phyloP scores from a whole-genome alignment of 2,113 vertebrate species.

The Elephantulus edwardii region DNA sequence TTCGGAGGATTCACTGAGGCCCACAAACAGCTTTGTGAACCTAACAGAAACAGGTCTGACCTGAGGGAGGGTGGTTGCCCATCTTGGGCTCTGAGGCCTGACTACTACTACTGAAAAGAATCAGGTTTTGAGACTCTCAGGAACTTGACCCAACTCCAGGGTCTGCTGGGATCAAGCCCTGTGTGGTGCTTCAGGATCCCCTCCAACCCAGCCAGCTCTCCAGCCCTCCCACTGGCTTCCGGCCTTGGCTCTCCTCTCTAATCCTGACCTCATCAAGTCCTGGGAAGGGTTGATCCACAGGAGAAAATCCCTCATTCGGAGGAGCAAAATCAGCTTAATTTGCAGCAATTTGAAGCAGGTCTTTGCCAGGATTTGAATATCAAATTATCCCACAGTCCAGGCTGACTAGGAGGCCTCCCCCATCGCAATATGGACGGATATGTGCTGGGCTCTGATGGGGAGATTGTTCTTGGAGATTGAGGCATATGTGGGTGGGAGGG shows the following conservation, averaged over 20 bases:
- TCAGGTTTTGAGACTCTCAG: neutral
- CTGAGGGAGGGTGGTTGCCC: neutral
- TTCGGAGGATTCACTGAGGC: neutral
- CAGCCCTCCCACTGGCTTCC: neutral
- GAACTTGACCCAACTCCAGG: neutral
- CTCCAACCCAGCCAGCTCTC: no score
- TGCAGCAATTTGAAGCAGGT: slow-evolving; percentile 88
- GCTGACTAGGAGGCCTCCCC: slow-evolving; percentile 74
- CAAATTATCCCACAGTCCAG: slow-evolving; percentile 85
- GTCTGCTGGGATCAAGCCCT: neutral
- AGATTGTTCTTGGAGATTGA: slow-evolving; percentile 78
- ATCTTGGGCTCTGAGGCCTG: neutral
- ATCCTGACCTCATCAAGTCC: slow-evolving; percentile 89
- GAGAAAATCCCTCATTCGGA: slow-evolving; percentile 88
- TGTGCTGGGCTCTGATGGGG: neutral
- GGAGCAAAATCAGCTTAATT: slow-evolving; percentile 91
- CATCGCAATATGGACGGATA: neutral
- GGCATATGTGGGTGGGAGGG: neutral
- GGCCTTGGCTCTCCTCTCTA: slow-evolving; percentile 79
- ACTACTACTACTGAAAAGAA: neutral
- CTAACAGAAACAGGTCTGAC: neutral
- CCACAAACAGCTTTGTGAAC: neutral
- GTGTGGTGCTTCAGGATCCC: neutral
- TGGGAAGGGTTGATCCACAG: slow-evolving; percentile 86
- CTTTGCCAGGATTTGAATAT: slow-evolving; percentile 89